phyloP scores from a whole-genome alignment of 2,113 vertebrate species.

The Nannospalax galili region DNA sequence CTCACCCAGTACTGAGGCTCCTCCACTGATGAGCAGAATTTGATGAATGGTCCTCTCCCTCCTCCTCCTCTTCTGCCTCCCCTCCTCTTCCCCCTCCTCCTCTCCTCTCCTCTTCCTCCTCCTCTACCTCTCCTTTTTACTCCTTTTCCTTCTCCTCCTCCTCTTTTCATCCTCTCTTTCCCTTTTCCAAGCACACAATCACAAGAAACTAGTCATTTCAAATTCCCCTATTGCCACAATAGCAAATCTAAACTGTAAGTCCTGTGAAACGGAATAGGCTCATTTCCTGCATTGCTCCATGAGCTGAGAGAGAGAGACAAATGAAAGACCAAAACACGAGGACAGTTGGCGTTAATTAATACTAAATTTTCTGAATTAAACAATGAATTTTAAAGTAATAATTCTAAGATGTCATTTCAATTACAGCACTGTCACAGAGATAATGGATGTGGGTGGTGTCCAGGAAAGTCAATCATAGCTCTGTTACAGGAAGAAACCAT shows the following conservation, averaged over 20 bases:
- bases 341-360: slow-evolving; percentile 78
- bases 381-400: slow-evolving; percentile 83
- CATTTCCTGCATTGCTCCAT: slow-evolving; percentile 52
- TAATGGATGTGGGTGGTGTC: slow-evolving; percentile 60
- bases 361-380: slow-evolving; percentile 80
- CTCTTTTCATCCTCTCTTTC: not conserved
- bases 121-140: not conserved
- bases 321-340: slow-evolving; percentile 68
- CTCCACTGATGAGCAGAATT: not conserved
- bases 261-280: slow-evolving; percentile 65
- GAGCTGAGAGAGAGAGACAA: slow-evolving; percentile 71
- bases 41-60: not conserved
- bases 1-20: not conserved
- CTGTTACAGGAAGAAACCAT: slow-evolving; percentile 67
- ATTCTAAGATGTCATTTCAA: slow-evolving; percentile 81
- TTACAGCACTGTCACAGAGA: slow-evolving; percentile 70
- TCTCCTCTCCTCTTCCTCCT: not conserved
- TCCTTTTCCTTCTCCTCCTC: not conserved
- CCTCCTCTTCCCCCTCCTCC: not conserved
- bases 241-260: slow-evolving; percentile 48
- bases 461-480: slow-evolving; percentile 63
- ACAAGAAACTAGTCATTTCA: slow-evolving; percentile 10
- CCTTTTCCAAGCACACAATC: not conserved
- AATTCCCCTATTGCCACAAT: slow-evolving; percentile 15
- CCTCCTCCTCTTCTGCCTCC: not conserved